These are phyloP conservation scores for Egretta garzetta DNA, from an alignment of 2,113 vertebrate species.

Conservation along the genomic window DNA sequence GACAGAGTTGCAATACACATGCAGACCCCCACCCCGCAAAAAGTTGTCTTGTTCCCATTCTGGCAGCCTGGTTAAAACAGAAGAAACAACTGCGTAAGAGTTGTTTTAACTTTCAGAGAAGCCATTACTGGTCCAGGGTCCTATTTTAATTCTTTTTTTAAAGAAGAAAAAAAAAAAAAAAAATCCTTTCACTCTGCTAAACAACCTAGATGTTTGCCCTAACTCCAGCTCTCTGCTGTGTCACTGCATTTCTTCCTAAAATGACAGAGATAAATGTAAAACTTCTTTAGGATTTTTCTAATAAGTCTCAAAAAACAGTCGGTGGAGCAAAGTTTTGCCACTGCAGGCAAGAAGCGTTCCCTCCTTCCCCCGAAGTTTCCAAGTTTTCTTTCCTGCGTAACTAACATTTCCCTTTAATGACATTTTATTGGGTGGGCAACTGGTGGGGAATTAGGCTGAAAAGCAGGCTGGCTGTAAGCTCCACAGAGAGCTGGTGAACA, in stretches of 20 bases:
- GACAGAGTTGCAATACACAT: not conserved
- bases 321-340: not conserved
- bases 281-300: not conserved
- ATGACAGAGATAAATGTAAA: not conserved
- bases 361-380: not conserved
- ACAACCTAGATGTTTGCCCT: not conserved
- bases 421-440: not conserved
- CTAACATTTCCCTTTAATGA: not conserved
- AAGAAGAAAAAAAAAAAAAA: not conserved
- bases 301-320: not conserved
- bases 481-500: not conserved
- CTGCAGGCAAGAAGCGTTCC: not conserved
- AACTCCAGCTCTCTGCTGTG: not conserved
- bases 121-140: not conserved
- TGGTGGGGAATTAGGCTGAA: not conserved
- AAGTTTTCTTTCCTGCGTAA: not conserved
- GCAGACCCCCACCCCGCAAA: not conserved
- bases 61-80: not conserved
- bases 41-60: not conserved
- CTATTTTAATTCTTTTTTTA: not conserved
- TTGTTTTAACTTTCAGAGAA: slow-evolving; percentile 45
- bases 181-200: not conserved
- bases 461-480: not conserved
- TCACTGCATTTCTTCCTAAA: not conserved
- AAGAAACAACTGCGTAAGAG: not conserved